Evolutionary conservation across 2,113 vertebrate species (phyloP), one percentile per base, ranked within the genome.

Genomic region (Lasiurus borealis): DNA sequence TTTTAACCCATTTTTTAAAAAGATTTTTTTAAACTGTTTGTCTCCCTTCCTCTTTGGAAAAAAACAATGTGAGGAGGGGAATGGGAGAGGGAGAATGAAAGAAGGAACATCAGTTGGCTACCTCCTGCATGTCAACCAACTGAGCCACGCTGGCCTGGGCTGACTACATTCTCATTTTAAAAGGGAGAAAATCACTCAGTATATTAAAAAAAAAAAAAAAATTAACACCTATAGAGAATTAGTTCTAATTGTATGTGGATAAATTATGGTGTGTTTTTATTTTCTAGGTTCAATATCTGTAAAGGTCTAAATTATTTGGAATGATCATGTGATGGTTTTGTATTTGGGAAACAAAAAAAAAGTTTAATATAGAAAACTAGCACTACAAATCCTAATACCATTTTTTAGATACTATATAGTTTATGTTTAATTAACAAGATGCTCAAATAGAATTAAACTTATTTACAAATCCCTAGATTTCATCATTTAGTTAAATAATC

Each of bases 371-470:
- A 75, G 84, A 89, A 91, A 88, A 86, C 57, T 62, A 3, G 7
- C 83, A 86, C 5, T 85, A 16, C 29, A 88, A 31, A 68, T 25
- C 73, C 31, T 46, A 77, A 73, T 50, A 50, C 9, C 18, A 8
- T 82, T 68, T n/a, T 90, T 85, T 66, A 77, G 54, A 18, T 84
- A 31, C 5, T 50, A 14, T 50, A 27, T 66, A 66, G 50, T 77
- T 81, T 12, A 44, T 85, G 21, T 27, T 87, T 36, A 93, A 64
- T 91, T 54, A 96, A 71, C 66, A 75, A 48, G 21, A 66, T 92
- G 46, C 14, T 80, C 44, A 52, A 66, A 57, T 91, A 84, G 66
- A 96, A 82, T 44, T 78, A 86, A 96, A 66, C 52, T 93, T 69
- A 86, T 31, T 77, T 83, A 44, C 78, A 64, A 44, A 83, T 76